Base-by-base conservation (phyloP, 2,797 vertebrate genomes). In the Spheniscus humboldti region DNA sequence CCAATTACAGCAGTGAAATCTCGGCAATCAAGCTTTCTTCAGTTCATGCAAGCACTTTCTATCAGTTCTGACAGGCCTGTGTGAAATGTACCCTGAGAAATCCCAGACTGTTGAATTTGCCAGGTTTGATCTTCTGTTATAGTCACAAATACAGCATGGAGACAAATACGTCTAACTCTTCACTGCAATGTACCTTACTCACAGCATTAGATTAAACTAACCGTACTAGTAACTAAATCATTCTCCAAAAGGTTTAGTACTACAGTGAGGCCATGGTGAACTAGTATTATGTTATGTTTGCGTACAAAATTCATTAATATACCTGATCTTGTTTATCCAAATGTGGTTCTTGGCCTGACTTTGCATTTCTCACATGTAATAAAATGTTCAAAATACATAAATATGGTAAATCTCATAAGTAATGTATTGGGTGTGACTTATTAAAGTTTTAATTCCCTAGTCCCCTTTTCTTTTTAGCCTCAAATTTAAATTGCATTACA, bases 201-300 rank as follows among this genome's bases (percentile, higher is more conserved):
- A 55, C 0, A 0, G 10, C 2, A 0, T 41, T 69, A 77, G 23
- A 43, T 62, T 77, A 63, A 81, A 67, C 52, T 78, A 92, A 52
- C 33, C 2, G 0, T 31, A 63, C 13, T 13, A 56, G 14, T 52
- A 74, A 84, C 9, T 35, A 90, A 77, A 62, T 45, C 0, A n/a
- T 62, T 86, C 77, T 94, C 47, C 8, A 59, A 69, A 86, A 68
- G 7, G 2, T 59, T 86, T 73, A 28, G 3, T 47, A 52, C 24
- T 84, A 33, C 1, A 7, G 2, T 7, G 7, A 67, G 17, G 18
- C 18, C 17, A 23, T 9, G 3, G 6, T 43, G 31, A 84, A 47
- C 11, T 41, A 37, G 6, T 56, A 5, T 41, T 84, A 15, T 35
- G 14, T 2, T 62, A 45, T 18, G 4, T 57, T 88, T 57, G 10